Percentiles rank a stretch among this genome's conserved stretches.
phyloP scores from a whole-genome alignment of 2,113 vertebrate genomes.

The Struthidea cinerea region DNA sequence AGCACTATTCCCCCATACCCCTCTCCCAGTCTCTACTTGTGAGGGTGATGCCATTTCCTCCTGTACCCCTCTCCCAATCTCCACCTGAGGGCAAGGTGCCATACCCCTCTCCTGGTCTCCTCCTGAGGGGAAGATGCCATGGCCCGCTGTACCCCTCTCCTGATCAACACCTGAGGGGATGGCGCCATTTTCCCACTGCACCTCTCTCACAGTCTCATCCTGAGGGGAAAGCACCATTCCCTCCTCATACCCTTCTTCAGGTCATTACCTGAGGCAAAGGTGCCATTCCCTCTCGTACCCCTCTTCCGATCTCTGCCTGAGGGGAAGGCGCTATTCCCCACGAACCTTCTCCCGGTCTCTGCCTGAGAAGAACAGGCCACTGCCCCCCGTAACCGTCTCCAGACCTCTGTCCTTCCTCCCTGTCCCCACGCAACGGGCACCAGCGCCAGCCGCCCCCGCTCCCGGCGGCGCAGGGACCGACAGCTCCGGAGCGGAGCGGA shows the following conservation, averaged over 20 bases:
- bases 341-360: neutral
- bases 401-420: neutral
- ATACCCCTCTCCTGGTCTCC: neutral
- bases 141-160: neutral
- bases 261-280: neutral
- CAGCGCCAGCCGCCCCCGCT: neutral
- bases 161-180: neutral
- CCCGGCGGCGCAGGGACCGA: neutral
- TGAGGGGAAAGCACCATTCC: neutral
- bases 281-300: neutral
- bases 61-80: neutral
- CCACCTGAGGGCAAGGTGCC: neutral
- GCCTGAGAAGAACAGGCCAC: neutral
- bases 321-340: neutral
- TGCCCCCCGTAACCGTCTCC: too few species aligned
- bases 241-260: neutral
- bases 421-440: fast-evolving
- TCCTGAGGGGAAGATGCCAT: neutral
- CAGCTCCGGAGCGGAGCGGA: neutral
- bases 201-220: too few species aligned
- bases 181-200: neutral
- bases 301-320: neutral
- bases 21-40: neutral
- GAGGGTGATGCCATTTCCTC: fast-evolving
- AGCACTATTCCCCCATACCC: neutral